Conservation (phyloP, 2,113 vertebrate genomes). For the Podarcis muralis region DNA sequence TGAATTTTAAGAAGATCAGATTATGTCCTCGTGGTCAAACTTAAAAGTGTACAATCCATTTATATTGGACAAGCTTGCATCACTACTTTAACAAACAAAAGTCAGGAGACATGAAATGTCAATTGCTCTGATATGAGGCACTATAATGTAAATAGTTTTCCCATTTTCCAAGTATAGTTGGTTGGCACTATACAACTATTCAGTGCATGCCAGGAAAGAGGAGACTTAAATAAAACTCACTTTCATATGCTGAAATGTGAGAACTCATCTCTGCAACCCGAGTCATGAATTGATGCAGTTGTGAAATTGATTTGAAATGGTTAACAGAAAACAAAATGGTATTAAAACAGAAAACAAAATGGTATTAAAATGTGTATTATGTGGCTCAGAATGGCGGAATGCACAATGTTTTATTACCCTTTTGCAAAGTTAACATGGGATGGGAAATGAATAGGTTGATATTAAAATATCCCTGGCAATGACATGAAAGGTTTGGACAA, state of each 20-base stretch:
- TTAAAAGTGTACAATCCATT: no score
- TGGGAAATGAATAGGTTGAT: not conserved
- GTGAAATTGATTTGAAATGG: not conserved
- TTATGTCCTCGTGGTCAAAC: no score
- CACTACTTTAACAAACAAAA: no score
- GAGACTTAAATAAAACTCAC: not conserved
- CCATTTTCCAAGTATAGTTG: not conserved
- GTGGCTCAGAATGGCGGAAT: not conserved
- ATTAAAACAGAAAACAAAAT: not conserved
- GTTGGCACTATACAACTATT: not conserved
- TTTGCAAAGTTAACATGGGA: not conserved
- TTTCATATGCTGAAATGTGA: not conserved
- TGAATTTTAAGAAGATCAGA: no score
- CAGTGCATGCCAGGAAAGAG: not conserved
- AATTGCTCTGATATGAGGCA: not conserved
- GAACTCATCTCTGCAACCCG: not conserved
- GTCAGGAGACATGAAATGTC: not conserved
- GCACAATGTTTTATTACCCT: not conserved
- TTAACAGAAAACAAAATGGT: no score
- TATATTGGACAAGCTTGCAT: no score
- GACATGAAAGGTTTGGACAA: not conserved
- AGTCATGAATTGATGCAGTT: not conserved
- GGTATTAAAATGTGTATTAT: not conserved
- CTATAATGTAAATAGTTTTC: not conserved
- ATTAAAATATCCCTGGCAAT: not conserved